Base-by-base conservation (phyloP, 2,113 vertebrate genomes). In the Phainopepla nitens region DNA sequence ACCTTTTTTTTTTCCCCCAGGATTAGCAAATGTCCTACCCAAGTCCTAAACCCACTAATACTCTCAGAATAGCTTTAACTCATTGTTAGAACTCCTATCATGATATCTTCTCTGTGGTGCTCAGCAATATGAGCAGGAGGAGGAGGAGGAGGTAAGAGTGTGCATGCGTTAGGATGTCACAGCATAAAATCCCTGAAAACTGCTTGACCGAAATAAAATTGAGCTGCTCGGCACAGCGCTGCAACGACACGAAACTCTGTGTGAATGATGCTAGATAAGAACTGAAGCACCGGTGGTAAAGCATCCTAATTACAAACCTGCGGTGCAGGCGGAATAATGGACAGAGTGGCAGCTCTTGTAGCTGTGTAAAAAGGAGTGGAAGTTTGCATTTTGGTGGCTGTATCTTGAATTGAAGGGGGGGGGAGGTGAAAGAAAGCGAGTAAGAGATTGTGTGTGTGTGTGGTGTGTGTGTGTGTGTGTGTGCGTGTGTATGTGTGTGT, bases 181-280 rank as follows among this genome's bases (percentile, higher is more conserved):
- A 53, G 89, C 91, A 89, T 51, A 96, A 91, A 89, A 93, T 93
- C 94, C 79, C 94, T 80, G 82, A 57, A 83, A 94, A 83, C 82
- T 71, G 89, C 81, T 76, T 47, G 92, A 91, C 92, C 75, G 70
- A 96, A 95, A 94, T 78, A 89, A 95, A 95, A 97, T 75, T 18
- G 65, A 95, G 71, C 91, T 94, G 61, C 58, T 95, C 50, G 57
- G 64, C 66, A 64, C 70, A 94, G 75, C 29, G 79, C 84, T 51
- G 68, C 87, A 54, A 71, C 95, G 73, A 66, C 96, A 85, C 56
- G 87, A 84, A 89, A 68, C 87, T 94, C 75, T 24, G 57, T 72
- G 78, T 80, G 94, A 96, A 54, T 57, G 72, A 72, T 58, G 93
- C 89, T 66, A 87, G 94, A 89, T 86, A 87, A 90, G 91, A 92